Conservation (phyloP, 2,113 vertebrate genomes). For the Speoplatyrhinus poulsoni region DNA sequence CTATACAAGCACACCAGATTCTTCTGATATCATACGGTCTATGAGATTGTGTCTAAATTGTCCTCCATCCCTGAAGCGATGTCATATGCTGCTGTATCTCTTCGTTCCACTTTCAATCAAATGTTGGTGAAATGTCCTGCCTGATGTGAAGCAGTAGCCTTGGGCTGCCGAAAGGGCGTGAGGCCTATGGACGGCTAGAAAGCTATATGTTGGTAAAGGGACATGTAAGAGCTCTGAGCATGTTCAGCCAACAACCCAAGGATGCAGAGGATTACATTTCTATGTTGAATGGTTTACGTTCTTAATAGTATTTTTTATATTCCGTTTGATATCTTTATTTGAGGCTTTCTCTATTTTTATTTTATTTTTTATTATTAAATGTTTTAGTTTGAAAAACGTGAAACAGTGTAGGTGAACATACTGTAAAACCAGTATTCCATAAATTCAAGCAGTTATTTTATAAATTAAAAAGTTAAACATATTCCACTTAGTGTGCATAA, state of each 20-base stretch:
- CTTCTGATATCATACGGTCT: conserved; percentile 54
- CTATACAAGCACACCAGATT: conserved; percentile 66
- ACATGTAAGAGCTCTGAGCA: conserved; percentile 50
- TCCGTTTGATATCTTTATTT: no score
- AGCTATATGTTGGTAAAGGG: conserved; percentile 52
- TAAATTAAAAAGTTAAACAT: no score
- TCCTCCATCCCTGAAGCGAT: conserved; percentile 57
- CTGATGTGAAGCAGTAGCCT: conserved; percentile 57
- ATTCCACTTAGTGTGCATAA: no score
- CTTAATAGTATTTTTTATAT: no score
- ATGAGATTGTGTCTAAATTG: conserved; percentile 62
- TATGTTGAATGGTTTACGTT: neutral
- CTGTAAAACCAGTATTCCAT: no score
- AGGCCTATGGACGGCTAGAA: conserved; percentile 52
- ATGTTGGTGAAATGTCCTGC: conserved; percentile 42
- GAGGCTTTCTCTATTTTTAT: no score
- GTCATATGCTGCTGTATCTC: conserved; percentile 65
- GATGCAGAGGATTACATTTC: conserved; percentile 20
- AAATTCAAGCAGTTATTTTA: no score
- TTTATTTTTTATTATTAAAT: no score
- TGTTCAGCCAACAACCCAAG: conserved; percentile 35
- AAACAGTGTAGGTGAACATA: no score
- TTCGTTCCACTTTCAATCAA: conserved; percentile 71
- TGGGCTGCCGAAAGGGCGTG: conserved; percentile 44
- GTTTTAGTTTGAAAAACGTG: no score